phyloP scores from a whole-genome alignment of 2,888 invertebrate species.

The Lypha dubia region DNA sequence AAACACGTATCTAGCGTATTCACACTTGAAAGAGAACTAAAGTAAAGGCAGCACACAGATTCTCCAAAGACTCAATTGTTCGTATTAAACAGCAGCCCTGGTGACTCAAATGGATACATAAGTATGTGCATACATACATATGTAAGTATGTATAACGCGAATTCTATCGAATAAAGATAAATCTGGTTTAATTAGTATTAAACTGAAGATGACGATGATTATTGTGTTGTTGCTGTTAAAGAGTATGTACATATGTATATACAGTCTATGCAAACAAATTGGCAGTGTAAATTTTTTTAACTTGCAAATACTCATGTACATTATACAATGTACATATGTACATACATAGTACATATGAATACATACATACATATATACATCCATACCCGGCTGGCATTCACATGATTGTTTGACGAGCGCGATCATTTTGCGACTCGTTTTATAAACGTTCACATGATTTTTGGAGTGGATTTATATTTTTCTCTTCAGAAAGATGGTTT shows the following conservation, averaged over 20 bases:
- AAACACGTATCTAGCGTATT: conserved; percentile 19
- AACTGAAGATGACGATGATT: conserved; percentile 33
- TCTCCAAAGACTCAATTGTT: conserved; percentile 53
- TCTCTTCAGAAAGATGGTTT: too few relatives aligned
- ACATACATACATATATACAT: too few relatives aligned
- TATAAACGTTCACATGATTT: too few relatives aligned
- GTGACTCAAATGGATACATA: too few relatives aligned
- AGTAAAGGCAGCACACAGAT: conserved; percentile 31
- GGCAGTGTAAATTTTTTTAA: neutral
- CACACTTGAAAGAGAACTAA: conserved; percentile 52
- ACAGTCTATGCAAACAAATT: neutral
- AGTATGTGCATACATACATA: too few relatives aligned
- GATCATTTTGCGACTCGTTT: too few relatives aligned
- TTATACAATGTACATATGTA: too few relatives aligned
- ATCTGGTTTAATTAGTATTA: conserved; percentile 30
- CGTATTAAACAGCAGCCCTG: conserved; percentile 39
- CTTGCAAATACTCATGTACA: neutral
- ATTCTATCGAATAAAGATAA: conserved; percentile 17
- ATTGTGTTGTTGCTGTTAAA: neutral
- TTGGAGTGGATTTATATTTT: too few relatives aligned
- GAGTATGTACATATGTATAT: neutral
- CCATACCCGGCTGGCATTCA: too few relatives aligned
- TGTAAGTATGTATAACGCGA: too few relatives aligned
- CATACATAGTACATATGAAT: too few relatives aligned
- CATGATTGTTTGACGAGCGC: too few relatives aligned